Base-by-base conservation (phyloP, 2,113 vertebrate species). In the Myrmophylax atrothorax region DNA sequence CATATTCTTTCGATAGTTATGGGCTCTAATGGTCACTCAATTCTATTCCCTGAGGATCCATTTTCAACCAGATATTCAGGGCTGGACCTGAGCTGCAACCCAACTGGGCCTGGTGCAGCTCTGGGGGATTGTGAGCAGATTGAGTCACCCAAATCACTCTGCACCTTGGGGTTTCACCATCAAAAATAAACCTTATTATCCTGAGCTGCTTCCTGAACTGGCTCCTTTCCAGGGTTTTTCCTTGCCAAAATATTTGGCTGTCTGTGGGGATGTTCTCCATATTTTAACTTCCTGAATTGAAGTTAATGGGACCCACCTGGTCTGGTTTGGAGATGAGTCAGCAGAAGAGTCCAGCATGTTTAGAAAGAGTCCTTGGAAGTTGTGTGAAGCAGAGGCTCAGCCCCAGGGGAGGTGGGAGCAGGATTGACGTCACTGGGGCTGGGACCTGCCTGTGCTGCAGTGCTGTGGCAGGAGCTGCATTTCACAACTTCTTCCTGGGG, bases 161-260 rank as follows among this genome's bases (percentile, higher is more conserved):
- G 50, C 95, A 86, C 90, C 93, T 94, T 88, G 90, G 93, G 90
- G 92, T 90, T 96, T 91, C 84, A 94, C 77, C 91, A 91, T 49
- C 90, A 95, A 93, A 97, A 82, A 92, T 15, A 84, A 95, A 83
- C 90, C 89, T 95, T 22, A 58, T 96, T 95, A 96, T 91, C 95
- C 94, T 6, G 67, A 88, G 82, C 92, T 96, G 96, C 96, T 97
- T 97, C 95, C 94, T 96, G 94, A 44, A 4, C 90, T 96, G 95
- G 93, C 95, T 97, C 37, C 67, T 80, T 18, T 55, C 93, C 95
- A 96, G 84, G 74, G 19, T 62, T 67, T 67, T 16, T 87, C 75
- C 87, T 80, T 96, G 96, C 93, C 95, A 96, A 53, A 52, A 77
- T 40, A n/a, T 69, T 90, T 72, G 84, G 16, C 91, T 90, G 95